phyloP scores from a whole-genome alignment of 1,140 invertebrate species.

The Fopius arisanus region DNA sequence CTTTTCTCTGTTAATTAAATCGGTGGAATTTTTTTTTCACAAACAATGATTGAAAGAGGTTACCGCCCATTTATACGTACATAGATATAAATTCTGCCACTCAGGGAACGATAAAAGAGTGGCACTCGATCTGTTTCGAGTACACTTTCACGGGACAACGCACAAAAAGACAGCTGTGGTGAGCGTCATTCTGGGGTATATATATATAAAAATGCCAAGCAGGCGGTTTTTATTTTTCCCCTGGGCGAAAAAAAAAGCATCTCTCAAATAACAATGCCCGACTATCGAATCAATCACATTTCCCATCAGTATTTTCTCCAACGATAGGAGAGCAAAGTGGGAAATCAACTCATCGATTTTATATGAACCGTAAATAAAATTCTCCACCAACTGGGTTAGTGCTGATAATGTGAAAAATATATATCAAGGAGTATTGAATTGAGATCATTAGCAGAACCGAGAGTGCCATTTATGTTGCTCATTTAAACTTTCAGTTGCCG shows the following conservation, averaged over 20 bases:
- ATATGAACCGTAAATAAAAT: neutral
- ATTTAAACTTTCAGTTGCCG: neutral
- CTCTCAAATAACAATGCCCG: neutral
- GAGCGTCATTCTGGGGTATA: neutral
- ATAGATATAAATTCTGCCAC: neutral
- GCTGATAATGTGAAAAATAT: neutral
- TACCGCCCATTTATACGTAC: neutral
- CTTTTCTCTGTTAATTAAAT: neutral
- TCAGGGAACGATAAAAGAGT: conserved; percentile 19
- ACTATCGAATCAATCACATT: conserved; percentile 5
- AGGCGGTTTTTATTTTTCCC: neutral
- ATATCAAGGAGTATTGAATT: neutral
- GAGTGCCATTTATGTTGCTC: neutral
- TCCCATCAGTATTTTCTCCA: conserved; percentile 32
- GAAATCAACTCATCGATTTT: neutral
- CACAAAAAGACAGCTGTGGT: conserved; percentile 20
- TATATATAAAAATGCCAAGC: neutral
- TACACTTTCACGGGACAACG: conserved; percentile 23
- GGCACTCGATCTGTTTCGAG: conserved; percentile 30
- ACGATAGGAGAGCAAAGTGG: conserved; percentile 33
- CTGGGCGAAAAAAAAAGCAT: neutral
- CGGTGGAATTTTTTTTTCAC: neutral
- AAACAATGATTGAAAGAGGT: neutral
- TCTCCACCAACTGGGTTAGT: neutral
- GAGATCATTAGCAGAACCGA: neutral